phyloP scores from a whole-genome alignment of 2,888 invertebrate genomes.

The Callinectes sapidus region DNA sequence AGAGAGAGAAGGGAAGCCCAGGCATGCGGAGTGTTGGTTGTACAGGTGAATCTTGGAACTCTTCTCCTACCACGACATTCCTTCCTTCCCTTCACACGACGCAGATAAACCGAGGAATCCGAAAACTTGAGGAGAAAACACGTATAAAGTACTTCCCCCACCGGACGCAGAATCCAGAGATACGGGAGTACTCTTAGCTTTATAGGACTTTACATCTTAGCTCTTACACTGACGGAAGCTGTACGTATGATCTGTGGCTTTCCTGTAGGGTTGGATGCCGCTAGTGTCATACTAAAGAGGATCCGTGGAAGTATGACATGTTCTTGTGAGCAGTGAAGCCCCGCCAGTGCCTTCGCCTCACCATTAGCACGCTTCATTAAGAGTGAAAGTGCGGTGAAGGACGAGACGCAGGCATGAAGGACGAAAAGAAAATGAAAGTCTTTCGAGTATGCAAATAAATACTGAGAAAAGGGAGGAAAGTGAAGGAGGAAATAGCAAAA shows the following conservation, averaged over 20 bases:
- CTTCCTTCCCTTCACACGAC: not conserved
- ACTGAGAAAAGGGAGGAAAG: constrained; percentile 3
- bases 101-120: not conserved
- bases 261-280: not conserved
- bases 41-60: not conserved
- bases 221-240: not conserved
- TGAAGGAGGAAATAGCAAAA: not conserved
- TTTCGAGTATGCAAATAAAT: not conserved
- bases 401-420: constrained; percentile 6
- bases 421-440: constrained; percentile 21
- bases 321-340: not conserved
- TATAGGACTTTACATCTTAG: not conserved
- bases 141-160: not conserved
- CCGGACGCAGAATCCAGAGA: constrained; percentile 4
- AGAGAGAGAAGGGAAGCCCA: not conserved
- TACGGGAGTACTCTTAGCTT: not conserved
- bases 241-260: not conserved
- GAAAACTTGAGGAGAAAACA: not conserved
- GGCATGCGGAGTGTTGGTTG: not conserved
- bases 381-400: not conserved
- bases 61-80: not conserved
- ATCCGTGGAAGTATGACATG: not conserved
- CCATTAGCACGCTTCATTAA: constrained; percentile 20
- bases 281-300: not conserved
- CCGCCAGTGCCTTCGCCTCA: not conserved